Percentiles rank a stretch among this genome's conserved stretches.
Conservation (phyloP, 2,888 invertebrate species). For the Steromphala cineraria region DNA sequence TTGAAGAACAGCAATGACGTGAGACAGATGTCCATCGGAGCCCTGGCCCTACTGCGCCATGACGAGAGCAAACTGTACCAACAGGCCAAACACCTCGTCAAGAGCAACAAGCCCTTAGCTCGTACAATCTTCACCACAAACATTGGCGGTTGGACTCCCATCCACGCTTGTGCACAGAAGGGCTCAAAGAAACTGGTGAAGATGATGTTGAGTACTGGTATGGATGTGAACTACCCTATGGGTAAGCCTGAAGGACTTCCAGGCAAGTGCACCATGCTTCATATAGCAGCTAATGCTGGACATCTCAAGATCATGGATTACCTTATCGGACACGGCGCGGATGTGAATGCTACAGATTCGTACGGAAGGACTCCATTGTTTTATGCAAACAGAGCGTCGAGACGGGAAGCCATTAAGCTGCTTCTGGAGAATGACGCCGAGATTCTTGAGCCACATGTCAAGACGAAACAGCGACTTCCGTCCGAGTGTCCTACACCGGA, state of each 20-base stretch:
- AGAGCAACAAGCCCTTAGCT: constrained; percentile 41
- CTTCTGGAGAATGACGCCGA: constrained; percentile 51
- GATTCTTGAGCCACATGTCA: constrained; percentile 21
- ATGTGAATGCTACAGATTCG: constrained; percentile 50
- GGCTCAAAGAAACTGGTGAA: constrained; percentile 57
- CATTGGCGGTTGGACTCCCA: constrained; percentile 62
- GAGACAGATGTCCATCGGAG: constrained; percentile 38
- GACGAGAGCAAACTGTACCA: constrained; percentile 43
- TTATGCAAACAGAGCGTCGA: constrained; percentile 49
- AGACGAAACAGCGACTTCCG: constrained; percentile 23
- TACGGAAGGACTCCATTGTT: constrained; percentile 46
- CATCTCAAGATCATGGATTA: constrained; percentile 53
- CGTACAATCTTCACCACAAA: constrained; percentile 46
- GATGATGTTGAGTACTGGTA: constrained; percentile 49
- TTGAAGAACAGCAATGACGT: background rate
- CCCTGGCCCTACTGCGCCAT: constrained; percentile 47
- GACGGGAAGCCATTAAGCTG: constrained; percentile 41
- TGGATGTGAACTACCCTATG: constrained; percentile 59
- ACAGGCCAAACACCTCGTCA: constrained; percentile 52
- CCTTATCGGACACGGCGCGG: constrained; percentile 52
- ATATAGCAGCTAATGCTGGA: constrained; percentile 55
- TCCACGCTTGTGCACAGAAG: constrained; percentile 59
- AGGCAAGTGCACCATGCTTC: constrained; percentile 48
- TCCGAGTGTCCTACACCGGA: constrained; percentile 46
- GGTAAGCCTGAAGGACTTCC: constrained; percentile 61